Percentiles rank a stretch among this genome's conserved stretches.
Evolutionary conservation across 1,140 invertebrate genomes (phyloP).

Genomic region (Eufriesea mexicana): DNA sequence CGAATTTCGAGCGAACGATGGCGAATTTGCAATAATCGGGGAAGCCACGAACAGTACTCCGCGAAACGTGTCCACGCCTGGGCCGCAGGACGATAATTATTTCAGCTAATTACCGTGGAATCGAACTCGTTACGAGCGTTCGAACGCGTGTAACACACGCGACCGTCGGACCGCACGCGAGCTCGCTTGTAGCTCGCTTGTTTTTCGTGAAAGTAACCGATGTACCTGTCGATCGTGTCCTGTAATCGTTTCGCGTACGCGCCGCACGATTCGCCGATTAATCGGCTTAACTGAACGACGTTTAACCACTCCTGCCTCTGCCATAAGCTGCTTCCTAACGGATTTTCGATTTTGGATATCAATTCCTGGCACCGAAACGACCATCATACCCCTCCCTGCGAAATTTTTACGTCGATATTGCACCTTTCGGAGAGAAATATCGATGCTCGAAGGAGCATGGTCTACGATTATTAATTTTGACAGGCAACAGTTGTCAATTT

Average conservation of each 20-base stretch:
- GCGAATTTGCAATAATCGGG: neutral
- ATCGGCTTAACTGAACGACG: conserved; percentile 12
- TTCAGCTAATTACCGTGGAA: conserved; percentile 40
- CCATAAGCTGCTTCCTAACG: conserved; percentile 4
- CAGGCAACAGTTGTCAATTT: too few species aligned
- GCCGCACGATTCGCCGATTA: conserved; percentile 12
- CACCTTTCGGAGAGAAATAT: too few species aligned
- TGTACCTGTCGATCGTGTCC: neutral
- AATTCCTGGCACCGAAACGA: too few species aligned
- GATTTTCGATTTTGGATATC: too few species aligned
- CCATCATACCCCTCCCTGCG: too few species aligned
- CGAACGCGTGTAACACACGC: conserved; percentile 15
- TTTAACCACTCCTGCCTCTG: conserved; percentile 4
- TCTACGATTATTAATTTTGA: too few species aligned
- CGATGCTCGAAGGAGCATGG: too few species aligned
- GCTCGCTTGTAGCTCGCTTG: neutral
- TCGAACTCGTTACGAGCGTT: conserved; percentile 27
- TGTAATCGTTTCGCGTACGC: neutral
- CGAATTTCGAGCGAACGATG: neutral
- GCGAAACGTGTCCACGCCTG: neutral
- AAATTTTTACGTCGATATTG: too few species aligned
- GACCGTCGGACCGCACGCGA: neutral
- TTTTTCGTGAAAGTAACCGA: conserved; percentile 29
- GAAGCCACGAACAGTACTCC: neutral
- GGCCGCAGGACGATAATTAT: conserved; percentile 25